These are phyloP conservation scores for Heliconius sara DNA, from an alignment of 2,888 invertebrate genomes.

Conservation along the genomic window DNA sequence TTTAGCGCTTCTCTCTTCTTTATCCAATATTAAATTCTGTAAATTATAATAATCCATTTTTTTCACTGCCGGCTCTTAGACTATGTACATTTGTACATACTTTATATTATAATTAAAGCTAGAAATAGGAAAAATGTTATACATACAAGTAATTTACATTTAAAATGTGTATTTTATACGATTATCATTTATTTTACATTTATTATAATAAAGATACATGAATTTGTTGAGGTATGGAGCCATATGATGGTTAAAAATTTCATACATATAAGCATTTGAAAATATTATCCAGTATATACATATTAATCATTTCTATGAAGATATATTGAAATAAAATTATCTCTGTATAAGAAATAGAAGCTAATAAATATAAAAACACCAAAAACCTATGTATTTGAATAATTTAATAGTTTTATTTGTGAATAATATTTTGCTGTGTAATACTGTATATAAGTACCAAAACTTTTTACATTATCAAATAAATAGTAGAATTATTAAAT, in stretches of 20 bases:
- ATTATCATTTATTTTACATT: not conserved
- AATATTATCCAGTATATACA: no score
- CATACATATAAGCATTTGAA: no score
- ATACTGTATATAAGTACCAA: no score
- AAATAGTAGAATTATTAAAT: not conserved
- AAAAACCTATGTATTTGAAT: no score
- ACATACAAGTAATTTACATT: constrained; percentile 2
- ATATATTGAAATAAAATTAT: not conserved
- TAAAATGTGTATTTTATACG: not conserved
- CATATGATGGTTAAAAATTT: not conserved
- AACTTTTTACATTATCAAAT: not conserved
- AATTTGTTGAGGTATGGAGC: not conserved
- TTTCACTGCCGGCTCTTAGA: constrained; percentile 47
- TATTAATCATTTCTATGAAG: not conserved
- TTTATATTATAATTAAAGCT: constrained; percentile 14
- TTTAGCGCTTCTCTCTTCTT: constrained; percentile 72
- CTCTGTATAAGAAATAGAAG: not conserved
- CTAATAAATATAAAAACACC: not conserved
- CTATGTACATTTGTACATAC: constrained; percentile 34
- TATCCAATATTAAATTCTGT: constrained; percentile 77
- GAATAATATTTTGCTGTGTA: no score
- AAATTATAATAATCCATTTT: constrained; percentile 57
- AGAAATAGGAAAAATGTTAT: constrained; percentile 34
- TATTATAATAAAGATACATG: not conserved
- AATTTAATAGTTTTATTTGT: no score